Conservation (phyloP, 2,113 vertebrate genomes). For the Danionella cerebrum region DNA sequence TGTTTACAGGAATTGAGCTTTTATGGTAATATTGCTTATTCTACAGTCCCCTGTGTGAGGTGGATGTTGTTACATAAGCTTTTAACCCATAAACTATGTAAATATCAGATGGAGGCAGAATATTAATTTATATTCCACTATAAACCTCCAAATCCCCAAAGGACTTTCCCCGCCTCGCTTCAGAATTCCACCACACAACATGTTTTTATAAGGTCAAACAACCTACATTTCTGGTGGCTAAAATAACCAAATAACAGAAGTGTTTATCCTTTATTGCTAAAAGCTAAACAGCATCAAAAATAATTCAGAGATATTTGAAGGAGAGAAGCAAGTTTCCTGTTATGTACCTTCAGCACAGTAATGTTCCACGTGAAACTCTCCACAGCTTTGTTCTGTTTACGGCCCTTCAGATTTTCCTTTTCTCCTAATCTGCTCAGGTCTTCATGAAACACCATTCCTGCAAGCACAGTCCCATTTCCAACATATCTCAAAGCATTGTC, state of each 20-base stretch:
- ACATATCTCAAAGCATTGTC: no score
- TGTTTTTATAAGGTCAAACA: conserved; percentile 6
- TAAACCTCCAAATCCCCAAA: neutral
- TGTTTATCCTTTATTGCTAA: neutral
- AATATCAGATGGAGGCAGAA: neutral
- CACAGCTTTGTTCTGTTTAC: conserved; percentile 77
- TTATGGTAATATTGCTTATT: neutral
- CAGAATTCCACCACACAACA: neutral
- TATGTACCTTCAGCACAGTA: conserved; percentile 68
- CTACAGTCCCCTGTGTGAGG: neutral
- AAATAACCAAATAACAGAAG: neutral
- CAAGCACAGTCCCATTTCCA: no score
- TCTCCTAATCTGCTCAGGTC: conserved; percentile 74
- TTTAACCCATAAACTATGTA: neutral
- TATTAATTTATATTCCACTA: neutral
- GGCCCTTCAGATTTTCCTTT: conserved; percentile 81
- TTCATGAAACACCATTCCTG: conserved; percentile 85
- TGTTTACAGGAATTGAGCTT: neutral
- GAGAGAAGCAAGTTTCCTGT: neutral
- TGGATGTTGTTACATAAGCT: neutral
- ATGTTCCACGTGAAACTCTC: conserved; percentile 90
- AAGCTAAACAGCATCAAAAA: neutral
- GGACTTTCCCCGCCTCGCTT: neutral
- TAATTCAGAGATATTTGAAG: neutral
- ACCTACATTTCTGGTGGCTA: neutral